Evolutionary conservation across 2,888 invertebrate species (phyloP), one percentile per base, ranked within the genome.

Genomic region (Rhaphigaster nebulosa): DNA sequence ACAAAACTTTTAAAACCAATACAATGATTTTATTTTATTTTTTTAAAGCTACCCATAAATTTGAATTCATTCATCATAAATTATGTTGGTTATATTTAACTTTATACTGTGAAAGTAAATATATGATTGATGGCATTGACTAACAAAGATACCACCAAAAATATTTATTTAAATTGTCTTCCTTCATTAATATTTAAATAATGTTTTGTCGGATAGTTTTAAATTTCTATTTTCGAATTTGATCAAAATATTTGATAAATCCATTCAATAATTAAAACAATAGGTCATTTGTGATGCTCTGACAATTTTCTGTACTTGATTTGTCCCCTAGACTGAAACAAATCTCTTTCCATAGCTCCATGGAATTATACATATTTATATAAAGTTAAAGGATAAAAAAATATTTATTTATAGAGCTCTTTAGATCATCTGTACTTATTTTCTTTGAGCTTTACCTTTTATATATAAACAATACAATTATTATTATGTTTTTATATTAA

Each of bases 291-390:
- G 41, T 45, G 1, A 41, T 84, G n/a, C 45, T 45, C 84, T 45
- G 15, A 84, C 45, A 84, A 45, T 84, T 84, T 10, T n/a, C 8
- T 26, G 26, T 45, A 45, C 6, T 45, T 45, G 10, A n/a, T n/a
- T 84, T n/a, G 45, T n/a, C 84, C 45, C 29, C n/a, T 45, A 84
- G 84, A 84, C 45, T 45, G 26, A 84, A 84, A 84, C 84, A 13
- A 45, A 84, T 80, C 8, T 38, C 15, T 10, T 1, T 23, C 13
- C 84, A 84, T n/a, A 4, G 26, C 13, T 41, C 10, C 41, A 26
- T 84, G 12, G n/a, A n/a, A n/a, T 13, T 80, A 45, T 80, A 0
- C 3, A 26, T n/a, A 26, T n/a, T 23, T 38, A 38, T 76, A 20
- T 38, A 34, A 15, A 76, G 29, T 34, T n/a, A 70, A 38, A 70